Conservation (phyloP, 2,113 vertebrate genomes). For the Oryzias woworae region DNA sequence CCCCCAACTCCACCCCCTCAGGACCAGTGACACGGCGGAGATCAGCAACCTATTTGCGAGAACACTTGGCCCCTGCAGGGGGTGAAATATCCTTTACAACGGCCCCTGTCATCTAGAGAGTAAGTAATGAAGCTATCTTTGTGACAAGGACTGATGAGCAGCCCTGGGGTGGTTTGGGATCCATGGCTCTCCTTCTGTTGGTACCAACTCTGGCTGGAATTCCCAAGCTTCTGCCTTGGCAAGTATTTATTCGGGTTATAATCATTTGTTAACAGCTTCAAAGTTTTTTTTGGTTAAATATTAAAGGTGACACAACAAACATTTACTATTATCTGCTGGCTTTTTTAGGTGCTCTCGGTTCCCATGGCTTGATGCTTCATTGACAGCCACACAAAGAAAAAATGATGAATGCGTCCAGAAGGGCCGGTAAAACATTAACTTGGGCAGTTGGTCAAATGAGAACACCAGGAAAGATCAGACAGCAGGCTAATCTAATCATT, state of each 20-base stretch:
- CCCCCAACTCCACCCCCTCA: slow-evolving; percentile 20
- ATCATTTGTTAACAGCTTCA: slow-evolving; percentile 23
- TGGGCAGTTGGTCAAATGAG: slow-evolving; percentile 54
- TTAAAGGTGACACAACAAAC: slow-evolving; percentile 39
- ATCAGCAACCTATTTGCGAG: slow-evolving; percentile 68
- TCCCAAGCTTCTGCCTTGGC: slow-evolving; percentile 35
- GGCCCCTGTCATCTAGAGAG: slow-evolving; percentile 68
- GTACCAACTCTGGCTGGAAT: slow-evolving; percentile 43
- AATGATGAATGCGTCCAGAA: slow-evolving; percentile 69
- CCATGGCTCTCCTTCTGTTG: slow-evolving; percentile 47
- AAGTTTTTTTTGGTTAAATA: slow-evolving; percentile 44
- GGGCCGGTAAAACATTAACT: slow-evolving; percentile 78
- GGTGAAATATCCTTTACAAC: slow-evolving; percentile 76
- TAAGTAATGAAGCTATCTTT: slow-evolving; percentile 76
- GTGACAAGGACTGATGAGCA: slow-evolving; percentile 79
- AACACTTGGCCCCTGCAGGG: slow-evolving; percentile 74
- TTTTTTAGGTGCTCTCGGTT: slow-evolving; percentile 39
- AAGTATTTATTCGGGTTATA: slow-evolving; percentile 23
- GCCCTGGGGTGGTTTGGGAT: slow-evolving; percentile 64
- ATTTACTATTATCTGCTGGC: slow-evolving; percentile 41
- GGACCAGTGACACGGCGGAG: slow-evolving; percentile 55
- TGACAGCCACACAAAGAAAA: slow-evolving; percentile 67
- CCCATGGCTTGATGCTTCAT: slow-evolving; percentile 48
- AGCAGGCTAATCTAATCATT: slow-evolving; percentile 26
- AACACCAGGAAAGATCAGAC: slow-evolving; percentile 44